phyloP scores from a whole-genome alignment of 53 echinoderm and acorn worm species.

The Astropecten irregularis region DNA sequence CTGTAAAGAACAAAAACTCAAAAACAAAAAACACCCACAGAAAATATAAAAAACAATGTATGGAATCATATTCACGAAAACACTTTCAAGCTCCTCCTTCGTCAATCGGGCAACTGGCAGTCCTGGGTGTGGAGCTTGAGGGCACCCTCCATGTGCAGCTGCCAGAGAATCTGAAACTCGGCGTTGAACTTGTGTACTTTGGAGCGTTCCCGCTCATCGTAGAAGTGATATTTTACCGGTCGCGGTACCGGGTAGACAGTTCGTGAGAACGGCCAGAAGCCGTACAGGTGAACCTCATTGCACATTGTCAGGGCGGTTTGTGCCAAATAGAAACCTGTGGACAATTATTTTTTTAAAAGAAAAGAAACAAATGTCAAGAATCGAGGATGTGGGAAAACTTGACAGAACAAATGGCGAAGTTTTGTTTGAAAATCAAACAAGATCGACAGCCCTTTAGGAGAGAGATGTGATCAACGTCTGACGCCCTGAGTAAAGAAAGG shows the following conservation, averaged over 20 bases:
- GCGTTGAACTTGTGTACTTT: conserved; percentile 33
- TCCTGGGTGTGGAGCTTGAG: conserved; percentile 39
- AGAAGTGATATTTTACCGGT: conserved; percentile 19
- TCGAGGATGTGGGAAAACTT: background rate
- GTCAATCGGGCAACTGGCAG: background rate
- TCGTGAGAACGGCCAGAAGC: conserved; percentile 57
- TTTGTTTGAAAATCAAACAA: too few species aligned
- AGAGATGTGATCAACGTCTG: too few species aligned
- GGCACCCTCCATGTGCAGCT: conserved; percentile 46
- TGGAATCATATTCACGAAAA: too few species aligned
- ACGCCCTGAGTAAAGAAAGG: too few species aligned
- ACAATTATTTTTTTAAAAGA: background rate
- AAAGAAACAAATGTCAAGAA: background rate
- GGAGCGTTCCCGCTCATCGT: conserved; percentile 31
- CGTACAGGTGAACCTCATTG: conserved; percentile 58
- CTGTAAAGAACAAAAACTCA: too few species aligned
- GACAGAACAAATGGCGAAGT: too few species aligned
- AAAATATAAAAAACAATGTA: too few species aligned
- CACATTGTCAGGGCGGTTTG: conserved; percentile 57
- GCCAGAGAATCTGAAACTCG: conserved; percentile 54
- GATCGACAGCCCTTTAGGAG: too few species aligned
- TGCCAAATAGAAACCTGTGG: conserved; percentile 51
- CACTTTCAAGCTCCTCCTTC: too few species aligned
- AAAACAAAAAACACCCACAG: too few species aligned
- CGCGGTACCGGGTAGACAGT: conserved; percentile 26